Conservation (phyloP, 2,888 invertebrate genomes). For the Eurytoma adleriae region DNA sequence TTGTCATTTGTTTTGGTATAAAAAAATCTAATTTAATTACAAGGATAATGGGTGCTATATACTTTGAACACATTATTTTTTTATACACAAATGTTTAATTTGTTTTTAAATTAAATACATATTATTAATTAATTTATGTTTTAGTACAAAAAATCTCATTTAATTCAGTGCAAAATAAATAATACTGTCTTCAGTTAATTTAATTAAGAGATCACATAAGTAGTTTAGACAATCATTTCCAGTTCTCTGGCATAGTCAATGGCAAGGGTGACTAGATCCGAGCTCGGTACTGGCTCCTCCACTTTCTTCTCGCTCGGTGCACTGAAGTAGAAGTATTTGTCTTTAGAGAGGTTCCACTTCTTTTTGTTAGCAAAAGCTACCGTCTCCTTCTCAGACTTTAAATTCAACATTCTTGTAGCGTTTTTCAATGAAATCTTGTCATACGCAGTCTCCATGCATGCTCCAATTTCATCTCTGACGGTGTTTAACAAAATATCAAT, state of each 20-base stretch:
- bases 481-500: slow-evolving; percentile 97
- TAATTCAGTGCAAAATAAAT: slow-evolving; percentile 1
- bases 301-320: slow-evolving; percentile 85
- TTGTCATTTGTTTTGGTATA: no score
- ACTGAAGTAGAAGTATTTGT: slow-evolving; percentile 89
- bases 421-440: slow-evolving; percentile 91
- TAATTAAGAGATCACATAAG: neutral
- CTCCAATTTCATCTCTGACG: slow-evolving; percentile 96
- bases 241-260: slow-evolving; percentile 98
- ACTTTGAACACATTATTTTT: no score
- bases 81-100: no score
- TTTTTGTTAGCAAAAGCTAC: slow-evolving; percentile 89
- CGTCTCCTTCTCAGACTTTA: slow-evolving; percentile 86
- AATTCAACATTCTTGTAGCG: slow-evolving; percentile 92
- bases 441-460: slow-evolving; percentile 97
- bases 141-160: neutral
- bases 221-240: slow-evolving; percentile 96
- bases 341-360: slow-evolving; percentile 88
- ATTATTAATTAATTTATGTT: neutral
- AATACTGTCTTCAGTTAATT: slow-evolving; percentile 4
- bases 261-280: slow-evolving; percentile 93
- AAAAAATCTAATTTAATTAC: no score
- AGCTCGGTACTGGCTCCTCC: slow-evolving; percentile 90
- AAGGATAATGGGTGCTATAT: no score
- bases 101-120: neutral